A percentile compares a stretch with the other conserved stretches of the same genome.
Conservation (phyloP, 2,113 vertebrate genomes). For the Rhinichthys klamathensis region DNA sequence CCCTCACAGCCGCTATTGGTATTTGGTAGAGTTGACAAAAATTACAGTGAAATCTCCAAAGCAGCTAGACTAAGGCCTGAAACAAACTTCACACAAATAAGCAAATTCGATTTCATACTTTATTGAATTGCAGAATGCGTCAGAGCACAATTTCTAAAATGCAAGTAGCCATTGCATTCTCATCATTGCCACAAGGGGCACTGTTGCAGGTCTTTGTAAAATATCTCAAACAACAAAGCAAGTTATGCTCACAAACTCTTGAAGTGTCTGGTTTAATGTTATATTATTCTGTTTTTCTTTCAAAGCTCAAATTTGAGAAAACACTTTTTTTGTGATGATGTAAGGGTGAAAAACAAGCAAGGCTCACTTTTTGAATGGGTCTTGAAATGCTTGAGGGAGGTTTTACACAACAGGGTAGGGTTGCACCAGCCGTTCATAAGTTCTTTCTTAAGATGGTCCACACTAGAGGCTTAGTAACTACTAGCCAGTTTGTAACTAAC, state of each 20-base stretch:
- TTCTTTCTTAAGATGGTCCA: too few relatives aligned
- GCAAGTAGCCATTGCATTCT: neutral
- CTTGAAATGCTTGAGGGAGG: constrained; percentile 19
- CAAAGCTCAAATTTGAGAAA: neutral
- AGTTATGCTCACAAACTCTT: too few relatives aligned
- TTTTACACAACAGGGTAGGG: constrained; percentile 20
- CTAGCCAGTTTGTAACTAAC: too few relatives aligned
- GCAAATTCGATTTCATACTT: neutral
- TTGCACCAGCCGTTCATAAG: too few relatives aligned
- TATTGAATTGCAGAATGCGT: neutral
- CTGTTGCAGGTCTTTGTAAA: too few relatives aligned
- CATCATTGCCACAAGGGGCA: neutral
- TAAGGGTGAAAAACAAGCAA: constrained; percentile 30
- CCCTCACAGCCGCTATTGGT: neutral
- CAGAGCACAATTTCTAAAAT: too few relatives aligned
- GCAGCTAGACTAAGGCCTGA: neutral
- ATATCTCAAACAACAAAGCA: too few relatives aligned
- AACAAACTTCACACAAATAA: neutral
- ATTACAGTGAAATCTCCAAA: neutral
- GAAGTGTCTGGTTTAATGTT: too few relatives aligned
- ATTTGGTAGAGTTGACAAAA: neutral
- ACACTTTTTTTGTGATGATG: neutral
- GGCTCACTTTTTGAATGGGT: constrained; percentile 38
- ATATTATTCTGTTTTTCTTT: neutral
- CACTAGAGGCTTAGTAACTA: too few relatives aligned